These are phyloP conservation scores for Microtus californicus DNA, from an alignment of 2,797 vertebrate genomes.

Conservation along the genomic window DNA sequence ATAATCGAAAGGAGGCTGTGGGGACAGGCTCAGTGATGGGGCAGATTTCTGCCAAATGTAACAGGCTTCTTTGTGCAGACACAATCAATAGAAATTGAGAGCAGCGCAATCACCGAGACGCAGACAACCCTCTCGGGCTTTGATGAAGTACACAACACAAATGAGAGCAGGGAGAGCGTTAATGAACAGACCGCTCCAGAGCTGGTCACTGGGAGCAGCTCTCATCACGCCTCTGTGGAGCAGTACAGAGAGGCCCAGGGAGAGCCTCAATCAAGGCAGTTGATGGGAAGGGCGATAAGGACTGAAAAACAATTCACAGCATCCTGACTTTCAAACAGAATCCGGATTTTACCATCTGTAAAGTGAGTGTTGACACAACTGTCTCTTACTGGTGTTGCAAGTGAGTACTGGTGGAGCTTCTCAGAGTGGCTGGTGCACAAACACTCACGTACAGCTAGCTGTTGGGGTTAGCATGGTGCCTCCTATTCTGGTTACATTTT, in stretches of 20 bases:
- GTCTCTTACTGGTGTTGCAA: background rate
- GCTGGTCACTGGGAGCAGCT: background rate
- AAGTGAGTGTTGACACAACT: background rate
- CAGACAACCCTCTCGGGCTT: background rate
- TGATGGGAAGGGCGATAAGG: background rate
- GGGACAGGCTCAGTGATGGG: background rate
- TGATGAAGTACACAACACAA: background rate
- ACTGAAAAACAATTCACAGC: background rate
- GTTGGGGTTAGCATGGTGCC: background rate
- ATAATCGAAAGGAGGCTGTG: background rate
- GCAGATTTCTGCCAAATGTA: background rate
- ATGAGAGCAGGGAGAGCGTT: background rate
- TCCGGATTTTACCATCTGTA: background rate
- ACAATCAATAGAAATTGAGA: background rate
- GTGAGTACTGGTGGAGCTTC: background rate
- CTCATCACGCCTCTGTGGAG: background rate
- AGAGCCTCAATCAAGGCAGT: background rate
- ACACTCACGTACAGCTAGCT: background rate
- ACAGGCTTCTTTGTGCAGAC: background rate
- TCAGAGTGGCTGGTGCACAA: background rate
- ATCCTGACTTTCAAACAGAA: conserved; percentile 16
- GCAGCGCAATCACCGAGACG: background rate
- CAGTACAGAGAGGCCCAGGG: background rate
- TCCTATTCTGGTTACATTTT: background rate
- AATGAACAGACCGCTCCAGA: background rate